Percentiles rank a stretch among this genome's conserved stretches.
Conservation (phyloP, 2,113 vertebrate species). For the Leptodactylus fuscus region DNA sequence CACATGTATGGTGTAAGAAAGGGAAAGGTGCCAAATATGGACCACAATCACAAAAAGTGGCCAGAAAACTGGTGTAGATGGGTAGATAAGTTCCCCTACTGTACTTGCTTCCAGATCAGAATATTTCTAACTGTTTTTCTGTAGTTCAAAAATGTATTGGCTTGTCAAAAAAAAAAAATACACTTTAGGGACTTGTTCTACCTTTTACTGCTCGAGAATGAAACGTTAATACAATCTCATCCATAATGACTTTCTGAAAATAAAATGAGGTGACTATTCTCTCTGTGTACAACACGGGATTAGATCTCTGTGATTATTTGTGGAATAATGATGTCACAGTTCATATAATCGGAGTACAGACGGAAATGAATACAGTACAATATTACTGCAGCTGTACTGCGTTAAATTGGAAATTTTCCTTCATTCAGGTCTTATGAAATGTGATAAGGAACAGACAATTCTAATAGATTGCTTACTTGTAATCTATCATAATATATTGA, state of each 20-base stretch:
- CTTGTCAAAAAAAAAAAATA: neutral
- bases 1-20: no score
- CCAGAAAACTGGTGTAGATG: no score
- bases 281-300: constrained; percentile 22
- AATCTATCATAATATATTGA: neutral
- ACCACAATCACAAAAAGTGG: no score
- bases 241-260: constrained; percentile 48
- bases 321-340: constrained; percentile 44
- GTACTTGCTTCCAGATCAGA: neutral
- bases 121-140: neutral
- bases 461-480: neutral
- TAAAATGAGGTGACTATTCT: constrained; percentile 41
- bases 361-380: neutral
- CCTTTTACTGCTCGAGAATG: constrained; percentile 17
- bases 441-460: neutral
- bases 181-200: constrained; percentile 18
- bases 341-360: constrained; percentile 10
- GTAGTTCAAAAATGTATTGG: constrained; percentile 7
- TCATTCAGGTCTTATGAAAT: neutral
- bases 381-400: neutral
- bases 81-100: no score
- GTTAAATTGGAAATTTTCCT: neutral
- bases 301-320: constrained; percentile 17
- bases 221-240: constrained; percentile 42
- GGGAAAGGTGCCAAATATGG: no score